Evolutionary conservation across 2,113 vertebrate genomes (phyloP).

Genomic region (Mesocricetus auratus): DNA sequence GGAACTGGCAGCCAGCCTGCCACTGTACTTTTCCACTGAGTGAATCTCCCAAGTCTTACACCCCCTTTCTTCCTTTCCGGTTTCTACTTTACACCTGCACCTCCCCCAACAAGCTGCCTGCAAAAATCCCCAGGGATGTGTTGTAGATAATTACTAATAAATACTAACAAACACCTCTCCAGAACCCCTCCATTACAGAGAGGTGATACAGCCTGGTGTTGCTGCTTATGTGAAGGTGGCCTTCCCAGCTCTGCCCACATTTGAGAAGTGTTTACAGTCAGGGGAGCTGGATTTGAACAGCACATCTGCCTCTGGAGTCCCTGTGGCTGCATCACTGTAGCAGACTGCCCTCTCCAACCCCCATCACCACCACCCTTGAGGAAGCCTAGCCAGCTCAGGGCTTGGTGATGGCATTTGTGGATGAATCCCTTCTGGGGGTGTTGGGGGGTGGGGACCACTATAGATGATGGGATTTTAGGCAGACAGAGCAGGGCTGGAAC

Average conservation of each 20-base stretch:
- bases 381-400: neutral
- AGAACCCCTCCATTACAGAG: neutral
- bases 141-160: conserved; percentile 48
- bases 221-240: conserved; percentile 11
- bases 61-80: neutral
- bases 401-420: neutral
- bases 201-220: neutral
- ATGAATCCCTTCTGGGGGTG: neutral
- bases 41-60: neutral
- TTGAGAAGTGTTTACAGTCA: conserved; percentile 67
- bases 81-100: neutral
- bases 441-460: fast-evolving
- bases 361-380: neutral
- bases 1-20: neutral
- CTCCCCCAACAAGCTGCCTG: neutral
- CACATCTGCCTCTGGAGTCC: conserved; percentile 69
- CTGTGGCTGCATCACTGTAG: conserved; percentile 21
- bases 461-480: neutral
- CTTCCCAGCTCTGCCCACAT: conserved; percentile 34
- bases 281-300: conserved; percentile 46
- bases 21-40: neutral
- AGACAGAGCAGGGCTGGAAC: too few species aligned
- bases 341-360: neutral
- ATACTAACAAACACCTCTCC: conserved; percentile 25
- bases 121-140: neutral